Conservation (phyloP, 2,888 invertebrate species). For the Plagodis dolabraria region DNA sequence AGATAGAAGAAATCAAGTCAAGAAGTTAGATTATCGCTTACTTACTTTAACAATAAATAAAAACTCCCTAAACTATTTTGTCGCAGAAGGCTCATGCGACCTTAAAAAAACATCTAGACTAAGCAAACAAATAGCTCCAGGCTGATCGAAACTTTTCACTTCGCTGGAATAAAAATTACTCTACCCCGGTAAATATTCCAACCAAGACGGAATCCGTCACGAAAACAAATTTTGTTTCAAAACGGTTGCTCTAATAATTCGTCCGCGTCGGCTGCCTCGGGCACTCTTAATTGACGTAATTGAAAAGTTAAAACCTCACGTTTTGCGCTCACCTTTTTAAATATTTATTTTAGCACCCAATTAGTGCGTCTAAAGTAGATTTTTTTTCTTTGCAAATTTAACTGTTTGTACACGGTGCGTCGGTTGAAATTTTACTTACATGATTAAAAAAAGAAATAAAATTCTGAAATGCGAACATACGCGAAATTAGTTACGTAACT, state of each 20-base stretch:
- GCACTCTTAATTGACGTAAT: conserved; percentile 75
- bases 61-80: background rate
- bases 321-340: conserved; percentile 73
- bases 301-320: conserved; percentile 77
- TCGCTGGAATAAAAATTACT: background rate
- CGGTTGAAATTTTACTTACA: conserved; percentile 2
- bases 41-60: background rate
- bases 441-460: background rate
- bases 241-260: conserved; percentile 37
- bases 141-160: conserved; percentile 9
- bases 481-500: too few species aligned
- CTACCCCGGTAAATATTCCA: background rate
- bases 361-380: conserved; percentile 68
- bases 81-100: background rate
- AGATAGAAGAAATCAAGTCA: too few species aligned
- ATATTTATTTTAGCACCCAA: conserved; percentile 81
- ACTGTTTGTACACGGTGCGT: conserved; percentile 15
- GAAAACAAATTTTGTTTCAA: conserved; percentile 17
- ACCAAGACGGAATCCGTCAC: conserved; percentile 4
- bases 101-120: conserved; percentile 3
- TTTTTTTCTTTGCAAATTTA: conserved; percentile 56
- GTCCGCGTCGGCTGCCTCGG: conserved; percentile 55
- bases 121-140: conserved; percentile 15
- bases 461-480: too few species aligned
- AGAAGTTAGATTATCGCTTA: too few species aligned